Conservation (phyloP, 1,140 invertebrate genomes). For the Pseudomyrmex gracilis region DNA sequence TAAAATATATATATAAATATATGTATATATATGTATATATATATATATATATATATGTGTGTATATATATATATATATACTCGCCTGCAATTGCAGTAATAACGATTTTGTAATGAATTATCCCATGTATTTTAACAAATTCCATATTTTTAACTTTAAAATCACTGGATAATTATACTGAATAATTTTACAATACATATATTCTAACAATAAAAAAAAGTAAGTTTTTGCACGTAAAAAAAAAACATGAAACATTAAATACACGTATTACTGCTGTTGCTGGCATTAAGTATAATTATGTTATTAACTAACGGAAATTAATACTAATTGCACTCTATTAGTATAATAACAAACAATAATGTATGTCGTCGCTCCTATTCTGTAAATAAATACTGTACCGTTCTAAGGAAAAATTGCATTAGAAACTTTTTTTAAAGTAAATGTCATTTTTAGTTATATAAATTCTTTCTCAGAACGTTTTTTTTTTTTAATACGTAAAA, state of each 20-base stretch:
- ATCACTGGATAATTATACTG: no score
- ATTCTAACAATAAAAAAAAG: no score
- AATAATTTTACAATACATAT: no score
- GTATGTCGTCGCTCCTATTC: slow-evolving; percentile 83
- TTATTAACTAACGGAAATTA: slow-evolving; percentile 78
- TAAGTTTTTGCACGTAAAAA: slow-evolving; percentile 10
- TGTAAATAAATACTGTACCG: slow-evolving; percentile 80
- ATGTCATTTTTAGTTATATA: background rate
- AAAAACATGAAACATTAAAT: background rate
- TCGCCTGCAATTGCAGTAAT: slow-evolving; percentile 65
- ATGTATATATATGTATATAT: slow-evolving; percentile 70
- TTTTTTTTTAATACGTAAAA: background rate
- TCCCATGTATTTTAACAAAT: background rate
- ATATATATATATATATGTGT: slow-evolving; percentile 71
- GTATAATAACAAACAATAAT: slow-evolving; percentile 78
- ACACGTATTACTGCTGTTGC: slow-evolving; percentile 55
- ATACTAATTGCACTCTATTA: slow-evolving; percentile 80
- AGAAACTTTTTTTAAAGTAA: slow-evolving; percentile 42
- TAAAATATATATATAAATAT: slow-evolving; percentile 48
- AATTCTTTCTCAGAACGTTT: no score
- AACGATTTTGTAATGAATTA: slow-evolving; percentile 32
- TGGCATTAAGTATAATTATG: slow-evolving; percentile 68
- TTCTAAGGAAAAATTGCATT: slow-evolving; percentile 67
- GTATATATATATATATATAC: slow-evolving; percentile 62
- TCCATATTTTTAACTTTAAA: no score